phyloP scores from a whole-genome alignment of 23 tunicate species.

The Trididemnum clinides region DNA sequence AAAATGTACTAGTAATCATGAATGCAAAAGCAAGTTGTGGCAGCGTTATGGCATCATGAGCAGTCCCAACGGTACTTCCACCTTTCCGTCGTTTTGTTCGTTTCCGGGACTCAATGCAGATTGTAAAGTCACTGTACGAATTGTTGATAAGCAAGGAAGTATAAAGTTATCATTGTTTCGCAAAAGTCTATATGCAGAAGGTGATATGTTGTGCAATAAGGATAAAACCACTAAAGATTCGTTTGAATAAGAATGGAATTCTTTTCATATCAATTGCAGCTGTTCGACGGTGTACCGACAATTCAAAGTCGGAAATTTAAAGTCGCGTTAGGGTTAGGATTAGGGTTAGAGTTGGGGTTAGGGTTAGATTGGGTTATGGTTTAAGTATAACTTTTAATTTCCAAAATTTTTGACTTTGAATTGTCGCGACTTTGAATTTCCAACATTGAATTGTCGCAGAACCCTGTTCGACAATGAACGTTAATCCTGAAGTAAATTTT shows the following conservation, averaged over 20 bases:
- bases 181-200: slow-evolving; percentile 12
- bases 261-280: neutral
- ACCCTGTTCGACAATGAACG: too few species aligned
- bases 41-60: neutral
- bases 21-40: slow-evolving; percentile 3
- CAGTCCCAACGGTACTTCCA: slow-evolving; percentile 4
- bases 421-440: too few species aligned
- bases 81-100: slow-evolving; percentile 3
- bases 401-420: too few species aligned
- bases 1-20: slow-evolving; percentile 7
- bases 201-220: slow-evolving; percentile 1
- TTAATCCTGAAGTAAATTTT: neutral
- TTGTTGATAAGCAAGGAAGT: slow-evolving; percentile 14
- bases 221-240: neutral
- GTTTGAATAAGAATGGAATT: neutral
- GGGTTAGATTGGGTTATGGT: too few species aligned
- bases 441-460: too few species aligned
- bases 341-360: too few species aligned
- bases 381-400: too few species aligned
- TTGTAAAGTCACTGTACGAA: neutral
- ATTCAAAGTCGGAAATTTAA: too few species aligned
- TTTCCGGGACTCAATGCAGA: neutral
- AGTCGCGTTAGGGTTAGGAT: too few species aligned
- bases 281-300: too few species aligned
- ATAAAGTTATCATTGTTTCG: neutral